phyloP scores from a whole-genome alignment of 1,140 invertebrate genomes.

The Pachypsylla venusta region DNA sequence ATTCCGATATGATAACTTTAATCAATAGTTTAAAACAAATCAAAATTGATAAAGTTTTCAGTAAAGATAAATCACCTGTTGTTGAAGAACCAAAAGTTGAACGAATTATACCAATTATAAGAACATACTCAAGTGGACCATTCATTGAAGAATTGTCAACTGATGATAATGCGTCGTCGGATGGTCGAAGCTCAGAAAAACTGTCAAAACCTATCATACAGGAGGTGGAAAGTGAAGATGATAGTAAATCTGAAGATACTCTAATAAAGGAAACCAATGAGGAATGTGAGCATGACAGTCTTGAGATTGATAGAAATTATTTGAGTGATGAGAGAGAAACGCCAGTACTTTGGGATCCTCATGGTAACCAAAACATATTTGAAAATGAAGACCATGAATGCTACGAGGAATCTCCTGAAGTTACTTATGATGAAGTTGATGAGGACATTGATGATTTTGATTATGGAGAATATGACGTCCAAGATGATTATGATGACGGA shows the following conservation, averaged over 20 bases:
- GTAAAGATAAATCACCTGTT: background rate
- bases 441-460: background rate
- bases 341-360: background rate
- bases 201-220: background rate
- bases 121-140: background rate
- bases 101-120: background rate
- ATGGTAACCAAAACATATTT: background rate
- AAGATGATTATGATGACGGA: background rate
- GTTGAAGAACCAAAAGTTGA: background rate
- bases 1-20: background rate
- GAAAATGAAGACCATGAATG: constrained; percentile 11
- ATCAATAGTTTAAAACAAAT: background rate
- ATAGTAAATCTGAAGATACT: background rate
- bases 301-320: constrained; percentile 30
- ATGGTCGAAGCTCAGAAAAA: background rate
- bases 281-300: constrained; percentile 31
- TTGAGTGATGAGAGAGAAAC: constrained; percentile 13
- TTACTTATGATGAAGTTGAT: constrained; percentile 13
- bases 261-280: constrained; percentile 1
- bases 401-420: constrained; percentile 15
- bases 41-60: background rate
- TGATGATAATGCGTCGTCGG: background rate
- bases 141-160: background rate
- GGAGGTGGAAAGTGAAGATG: constrained; percentile 3
- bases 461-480: constrained; percentile 2